These are phyloP conservation scores for Cirrhinus mrigala DNA, from an alignment of 2,797 vertebrate genomes.

Conservation along the genomic window DNA sequence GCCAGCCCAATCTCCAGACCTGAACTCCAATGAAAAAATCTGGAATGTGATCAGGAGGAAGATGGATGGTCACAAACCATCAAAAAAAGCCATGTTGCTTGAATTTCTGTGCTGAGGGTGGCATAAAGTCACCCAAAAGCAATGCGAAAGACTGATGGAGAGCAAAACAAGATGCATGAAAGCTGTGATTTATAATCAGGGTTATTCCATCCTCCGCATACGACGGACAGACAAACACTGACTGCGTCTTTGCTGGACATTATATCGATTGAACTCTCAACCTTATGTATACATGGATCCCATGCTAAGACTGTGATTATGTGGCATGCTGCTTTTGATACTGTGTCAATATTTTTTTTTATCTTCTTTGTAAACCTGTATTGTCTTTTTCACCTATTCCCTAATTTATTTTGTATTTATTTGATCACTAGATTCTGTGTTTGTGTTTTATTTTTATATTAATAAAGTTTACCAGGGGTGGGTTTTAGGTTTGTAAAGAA, in stretches of 20 bases:
- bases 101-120: background rate
- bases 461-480: background rate
- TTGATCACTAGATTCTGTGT: background rate
- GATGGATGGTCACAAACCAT: background rate
- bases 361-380: background rate
- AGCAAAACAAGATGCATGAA: background rate
- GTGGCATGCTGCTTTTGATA: too few relatives aligned
- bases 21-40: background rate
- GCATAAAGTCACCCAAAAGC: background rate
- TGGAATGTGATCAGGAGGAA: background rate
- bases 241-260: too few relatives aligned
- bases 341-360: background rate
- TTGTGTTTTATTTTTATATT: background rate
- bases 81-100: background rate
- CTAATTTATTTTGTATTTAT: background rate
- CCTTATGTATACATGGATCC: too few relatives aligned
- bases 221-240: too few relatives aligned
- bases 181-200: background rate
- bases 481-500: background rate
- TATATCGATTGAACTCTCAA: too few relatives aligned
- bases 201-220: background rate
- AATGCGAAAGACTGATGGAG: background rate
- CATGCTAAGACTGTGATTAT: too few relatives aligned
- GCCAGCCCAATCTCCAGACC: background rate
- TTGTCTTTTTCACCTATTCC: background rate